phyloP scores from a whole-genome alignment of 2,797 vertebrate species.

The Ctenopoma multispine region DNA sequence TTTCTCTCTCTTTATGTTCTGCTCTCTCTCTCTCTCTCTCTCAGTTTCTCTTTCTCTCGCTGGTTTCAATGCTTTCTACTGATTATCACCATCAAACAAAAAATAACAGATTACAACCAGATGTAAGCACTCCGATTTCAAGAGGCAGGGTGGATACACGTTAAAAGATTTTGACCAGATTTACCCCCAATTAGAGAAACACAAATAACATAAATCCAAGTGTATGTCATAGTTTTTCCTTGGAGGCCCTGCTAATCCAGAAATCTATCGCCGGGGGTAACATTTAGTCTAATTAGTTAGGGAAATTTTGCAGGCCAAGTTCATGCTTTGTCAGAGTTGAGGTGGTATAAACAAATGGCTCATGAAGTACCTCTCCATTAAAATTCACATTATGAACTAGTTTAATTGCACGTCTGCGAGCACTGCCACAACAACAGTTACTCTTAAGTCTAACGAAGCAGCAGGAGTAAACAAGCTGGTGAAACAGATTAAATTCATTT shows the following conservation, averaged over 20 bases:
- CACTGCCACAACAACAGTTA: constrained; percentile 22
- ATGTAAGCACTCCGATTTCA: constrained; percentile 60
- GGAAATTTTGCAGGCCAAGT: constrained; percentile 44
- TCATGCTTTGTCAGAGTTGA: constrained; percentile 64
- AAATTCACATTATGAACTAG: constrained; percentile 46
- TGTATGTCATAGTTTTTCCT: constrained; percentile 58
- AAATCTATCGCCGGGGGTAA: constrained; percentile 42
- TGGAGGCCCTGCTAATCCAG: constrained; percentile 52
- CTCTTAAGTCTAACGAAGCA: constrained; percentile 40
- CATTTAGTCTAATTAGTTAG: constrained; percentile 56
- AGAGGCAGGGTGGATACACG: constrained; percentile 47
- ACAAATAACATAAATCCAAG: constrained; percentile 69
- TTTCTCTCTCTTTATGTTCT: background rate
- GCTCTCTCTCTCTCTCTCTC: background rate
- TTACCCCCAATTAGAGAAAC: constrained; percentile 69
- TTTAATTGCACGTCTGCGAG: constrained; percentile 43
- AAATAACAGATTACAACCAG: constrained; percentile 67
- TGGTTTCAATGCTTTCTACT: constrained; percentile 39
- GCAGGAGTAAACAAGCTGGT: constrained; percentile 24
- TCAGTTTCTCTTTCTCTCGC: background rate
- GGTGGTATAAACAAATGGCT: constrained; percentile 74
- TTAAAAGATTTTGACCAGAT: constrained; percentile 64
- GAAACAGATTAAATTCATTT: constrained; percentile 24
- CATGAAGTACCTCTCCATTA: constrained; percentile 63
- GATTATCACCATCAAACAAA: constrained; percentile 68